Percentiles rank a stretch among this genome's conserved stretches.
Evolutionary conservation across 1,140 invertebrate species (phyloP).

Genomic region (Drosophila quadrilineata): DNA sequence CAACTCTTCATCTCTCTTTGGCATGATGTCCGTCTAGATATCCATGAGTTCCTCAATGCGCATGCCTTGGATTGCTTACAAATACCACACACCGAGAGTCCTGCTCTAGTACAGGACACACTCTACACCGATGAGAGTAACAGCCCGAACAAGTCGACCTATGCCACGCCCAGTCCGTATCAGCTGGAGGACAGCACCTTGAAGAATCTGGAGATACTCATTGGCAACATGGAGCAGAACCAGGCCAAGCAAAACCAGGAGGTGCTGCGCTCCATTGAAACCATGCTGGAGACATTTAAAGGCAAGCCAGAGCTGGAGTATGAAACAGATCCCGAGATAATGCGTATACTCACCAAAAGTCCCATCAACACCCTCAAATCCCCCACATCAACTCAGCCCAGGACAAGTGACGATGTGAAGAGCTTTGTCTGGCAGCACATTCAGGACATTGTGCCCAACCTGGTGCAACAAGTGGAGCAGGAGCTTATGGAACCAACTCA

Average conservation of each 20-base stretch:
- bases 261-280: conserved; percentile 72
- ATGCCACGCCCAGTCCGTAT: conserved; percentile 67
- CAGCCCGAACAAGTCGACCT: conserved; percentile 58
- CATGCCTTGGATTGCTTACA: conserved; percentile 76
- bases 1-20: conserved; percentile 16
- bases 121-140: conserved; percentile 37
- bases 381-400: conserved; percentile 15
- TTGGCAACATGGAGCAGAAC: conserved; percentile 79
- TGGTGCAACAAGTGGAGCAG: conserved; percentile 81
- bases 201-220: conserved; percentile 80
- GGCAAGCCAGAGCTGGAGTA: conserved; percentile 54
- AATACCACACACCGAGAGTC: conserved; percentile 37
- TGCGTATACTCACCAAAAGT: conserved; percentile 75
- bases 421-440: conserved; percentile 81
- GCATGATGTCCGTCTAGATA: conserved; percentile 53
- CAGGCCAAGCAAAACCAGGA: conserved; percentile 77
- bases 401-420: conserved; percentile 58
- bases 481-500: conserved; percentile 60
- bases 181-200: conserved; percentile 70
- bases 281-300: conserved; percentile 66
- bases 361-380: conserved; percentile 58
- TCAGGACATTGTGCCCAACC: conserved; percentile 78
- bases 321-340: conserved; percentile 70
- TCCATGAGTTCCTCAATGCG: conserved; percentile 76
- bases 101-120: conserved; percentile 38